These are phyloP conservation scores for Oceanodroma tethys DNA, from an alignment of 2,113 vertebrate species.

Conservation along the genomic window DNA sequence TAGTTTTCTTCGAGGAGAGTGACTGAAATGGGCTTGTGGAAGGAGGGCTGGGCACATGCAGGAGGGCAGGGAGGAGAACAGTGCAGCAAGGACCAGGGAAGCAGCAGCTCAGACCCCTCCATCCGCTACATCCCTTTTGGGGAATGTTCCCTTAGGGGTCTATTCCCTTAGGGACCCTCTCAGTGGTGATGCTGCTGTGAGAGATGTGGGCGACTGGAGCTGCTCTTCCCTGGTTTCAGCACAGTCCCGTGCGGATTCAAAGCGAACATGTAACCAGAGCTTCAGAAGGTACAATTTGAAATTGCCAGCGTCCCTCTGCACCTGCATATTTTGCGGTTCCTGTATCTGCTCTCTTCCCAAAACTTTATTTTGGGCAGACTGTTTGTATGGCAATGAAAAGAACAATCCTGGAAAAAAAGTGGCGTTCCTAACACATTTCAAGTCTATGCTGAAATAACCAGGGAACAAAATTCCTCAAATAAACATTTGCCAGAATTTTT, in stretches of 20 bases:
- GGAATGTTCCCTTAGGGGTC: not conserved
- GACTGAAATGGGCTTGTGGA: not conserved
- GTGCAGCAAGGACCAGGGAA: not conserved
- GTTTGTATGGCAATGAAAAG: not conserved
- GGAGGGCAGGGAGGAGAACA: not conserved
- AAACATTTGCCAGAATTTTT: not conserved
- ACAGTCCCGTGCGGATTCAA: accelerated
- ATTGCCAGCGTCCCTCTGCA: not conserved
- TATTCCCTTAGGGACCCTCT: not conserved
- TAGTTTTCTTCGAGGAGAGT: not conserved
- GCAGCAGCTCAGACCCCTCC: not conserved
- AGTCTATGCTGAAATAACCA: not conserved
- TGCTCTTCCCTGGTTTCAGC: not conserved
- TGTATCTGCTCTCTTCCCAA: not conserved
- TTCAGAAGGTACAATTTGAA: not conserved
- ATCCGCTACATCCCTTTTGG: not conserved
- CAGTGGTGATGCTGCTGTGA: accelerated
- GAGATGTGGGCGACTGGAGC: not conserved
- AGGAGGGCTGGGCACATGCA: not conserved
- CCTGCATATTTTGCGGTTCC: accelerated
- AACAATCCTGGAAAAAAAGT: not conserved
- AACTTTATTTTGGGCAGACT: not conserved
- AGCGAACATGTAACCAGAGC: accelerated
- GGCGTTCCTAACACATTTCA: not conserved
- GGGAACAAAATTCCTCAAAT: not conserved